Percentiles rank a stretch among this genome's conserved stretches.
Conservation (phyloP, 2,888 invertebrate species). For the Cepaea hortensis region DNA sequence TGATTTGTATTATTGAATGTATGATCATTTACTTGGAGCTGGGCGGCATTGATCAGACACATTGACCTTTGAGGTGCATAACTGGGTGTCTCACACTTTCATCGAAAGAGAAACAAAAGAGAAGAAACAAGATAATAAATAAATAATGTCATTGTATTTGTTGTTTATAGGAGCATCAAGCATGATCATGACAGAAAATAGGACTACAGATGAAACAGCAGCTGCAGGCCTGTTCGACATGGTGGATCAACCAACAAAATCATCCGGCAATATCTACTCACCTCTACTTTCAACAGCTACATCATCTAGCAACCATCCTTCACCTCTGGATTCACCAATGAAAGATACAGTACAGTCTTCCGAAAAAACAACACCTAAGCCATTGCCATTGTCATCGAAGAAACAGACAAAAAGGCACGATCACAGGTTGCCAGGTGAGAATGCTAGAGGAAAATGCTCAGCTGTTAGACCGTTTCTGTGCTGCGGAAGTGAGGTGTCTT, state of each 20-base stretch:
- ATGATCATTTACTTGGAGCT: too few relatives aligned
- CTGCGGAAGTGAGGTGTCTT: conserved; percentile 70
- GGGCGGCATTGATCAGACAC: too few relatives aligned
- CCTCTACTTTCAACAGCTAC: background rate
- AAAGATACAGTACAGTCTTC: background rate
- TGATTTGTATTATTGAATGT: too few relatives aligned
- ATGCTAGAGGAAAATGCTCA: conserved; percentile 58
- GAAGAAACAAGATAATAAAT: background rate
- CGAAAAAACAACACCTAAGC: background rate
- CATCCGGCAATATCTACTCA: conserved; percentile 1
- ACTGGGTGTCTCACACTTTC: too few relatives aligned
- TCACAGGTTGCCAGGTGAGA: background rate
- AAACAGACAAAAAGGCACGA: background rate
- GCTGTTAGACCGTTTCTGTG: conserved; percentile 69
- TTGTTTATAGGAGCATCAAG: background rate
- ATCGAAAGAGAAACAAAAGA: too few relatives aligned
- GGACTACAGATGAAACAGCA: background rate
- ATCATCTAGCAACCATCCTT: background rate
- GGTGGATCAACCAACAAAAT: background rate
- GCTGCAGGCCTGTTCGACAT: background rate
- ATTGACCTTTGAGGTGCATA: too few relatives aligned
- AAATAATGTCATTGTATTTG: background rate
- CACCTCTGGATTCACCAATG: background rate
- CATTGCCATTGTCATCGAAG: background rate
- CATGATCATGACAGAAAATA: background rate